These are phyloP conservation scores for Drosophila serrata DNA, from an alignment of 1,140 invertebrate genomes.

Conservation along the genomic window DNA sequence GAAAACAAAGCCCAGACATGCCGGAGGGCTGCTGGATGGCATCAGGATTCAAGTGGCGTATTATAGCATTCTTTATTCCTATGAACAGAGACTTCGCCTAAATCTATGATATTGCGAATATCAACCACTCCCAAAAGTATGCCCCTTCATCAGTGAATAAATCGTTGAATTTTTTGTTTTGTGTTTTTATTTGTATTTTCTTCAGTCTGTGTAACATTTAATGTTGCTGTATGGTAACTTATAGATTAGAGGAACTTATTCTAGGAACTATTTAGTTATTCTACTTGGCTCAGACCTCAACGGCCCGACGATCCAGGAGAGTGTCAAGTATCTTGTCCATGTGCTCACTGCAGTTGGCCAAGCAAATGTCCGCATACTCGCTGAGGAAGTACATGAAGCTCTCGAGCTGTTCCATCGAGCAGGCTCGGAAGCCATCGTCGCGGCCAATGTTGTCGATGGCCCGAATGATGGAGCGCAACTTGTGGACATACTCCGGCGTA, in stretches of 20 bases:
- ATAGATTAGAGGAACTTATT: conserved; percentile 6
- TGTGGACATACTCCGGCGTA: conserved; percentile 60
- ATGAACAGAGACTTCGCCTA: conserved; percentile 2
- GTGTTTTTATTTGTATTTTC: conserved; percentile 30
- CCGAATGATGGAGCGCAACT: conserved; percentile 53
- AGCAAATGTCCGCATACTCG: conserved; percentile 74
- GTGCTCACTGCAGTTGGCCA: conserved; percentile 73
- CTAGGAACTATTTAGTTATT: background rate
- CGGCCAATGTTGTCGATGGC: conserved; percentile 70
- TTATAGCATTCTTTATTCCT: conserved; percentile 6
- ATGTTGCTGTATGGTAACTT: conserved; percentile 47
- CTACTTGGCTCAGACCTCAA: conserved; percentile 33
- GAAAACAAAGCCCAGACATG: conserved; percentile 14
- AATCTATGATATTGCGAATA: conserved; percentile 1
- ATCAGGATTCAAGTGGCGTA: conserved; percentile 45
- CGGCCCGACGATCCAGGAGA: conserved; percentile 59
- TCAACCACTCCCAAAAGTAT: conserved; percentile 9
- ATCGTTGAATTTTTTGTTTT: conserved; percentile 12
- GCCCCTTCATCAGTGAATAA: background rate
- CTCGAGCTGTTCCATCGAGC: conserved; percentile 71
- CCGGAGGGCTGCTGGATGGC: background rate
- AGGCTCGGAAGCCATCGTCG: conserved; percentile 61
- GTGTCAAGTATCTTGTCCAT: conserved; percentile 77
- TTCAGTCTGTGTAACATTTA: conserved; percentile 51
- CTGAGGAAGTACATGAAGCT: conserved; percentile 76